These are phyloP conservation scores for Cantharis nigra DNA, from an alignment of 2,888 invertebrate genomes.

Conservation along the genomic window DNA sequence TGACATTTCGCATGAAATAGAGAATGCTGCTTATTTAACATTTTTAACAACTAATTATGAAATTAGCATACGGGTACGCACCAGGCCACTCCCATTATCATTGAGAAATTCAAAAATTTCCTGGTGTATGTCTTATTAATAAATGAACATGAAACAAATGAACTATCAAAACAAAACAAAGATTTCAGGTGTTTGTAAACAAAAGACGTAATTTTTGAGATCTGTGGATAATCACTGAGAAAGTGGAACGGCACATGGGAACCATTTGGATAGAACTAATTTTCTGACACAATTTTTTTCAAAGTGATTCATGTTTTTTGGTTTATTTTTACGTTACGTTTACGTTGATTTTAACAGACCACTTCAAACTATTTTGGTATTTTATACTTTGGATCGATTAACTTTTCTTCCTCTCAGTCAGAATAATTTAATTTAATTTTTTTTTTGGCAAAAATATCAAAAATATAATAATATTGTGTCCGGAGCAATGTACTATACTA, in stretches of 20 bases:
- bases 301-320: background rate
- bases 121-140: background rate
- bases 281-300: background rate
- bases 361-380: background rate
- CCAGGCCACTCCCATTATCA: too few relatives aligned
- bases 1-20: background rate
- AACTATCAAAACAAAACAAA: background rate
- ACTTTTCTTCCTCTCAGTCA: background rate
- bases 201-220: background rate
- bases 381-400: background rate
- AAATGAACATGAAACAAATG: too few relatives aligned
- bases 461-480: background rate
- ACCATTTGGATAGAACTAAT: background rate
- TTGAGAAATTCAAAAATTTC: background rate
- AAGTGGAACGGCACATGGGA: background rate
- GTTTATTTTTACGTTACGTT: background rate
- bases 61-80: too few relatives aligned
- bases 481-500: background rate
- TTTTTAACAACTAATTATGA: too few relatives aligned
- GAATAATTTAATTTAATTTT: background rate
- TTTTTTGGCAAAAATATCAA: background rate
- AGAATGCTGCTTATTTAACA: background rate
- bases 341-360: background rate
- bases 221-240: background rate
- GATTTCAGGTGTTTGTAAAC: background rate